A percentile compares a stretch with the other conserved stretches of the same genome.
Conservation (phyloP, 1,140 invertebrate genomes). For the Cydia fagiglandana region DNA sequence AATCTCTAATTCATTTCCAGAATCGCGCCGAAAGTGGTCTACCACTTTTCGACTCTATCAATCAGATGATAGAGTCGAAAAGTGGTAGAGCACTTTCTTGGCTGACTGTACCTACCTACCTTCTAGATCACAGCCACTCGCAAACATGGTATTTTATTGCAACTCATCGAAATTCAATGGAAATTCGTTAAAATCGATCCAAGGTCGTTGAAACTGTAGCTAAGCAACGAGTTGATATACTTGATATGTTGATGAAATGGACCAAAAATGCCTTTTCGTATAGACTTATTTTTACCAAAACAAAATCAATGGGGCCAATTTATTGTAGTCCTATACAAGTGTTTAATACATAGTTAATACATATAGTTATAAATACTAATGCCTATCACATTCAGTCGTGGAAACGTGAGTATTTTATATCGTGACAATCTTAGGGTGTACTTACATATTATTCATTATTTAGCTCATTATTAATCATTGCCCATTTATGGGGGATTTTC, state of each 20-base stretch:
- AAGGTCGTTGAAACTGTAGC: slow-evolving; percentile 42
- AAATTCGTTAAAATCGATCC: slow-evolving; percentile 30
- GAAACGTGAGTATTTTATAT: slow-evolving; percentile 64
- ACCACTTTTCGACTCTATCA: no score
- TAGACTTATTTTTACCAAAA: slow-evolving; percentile 67
- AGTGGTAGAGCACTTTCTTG: no score
- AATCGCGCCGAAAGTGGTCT: no score
- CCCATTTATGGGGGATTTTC: no score
- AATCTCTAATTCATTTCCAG: no score
- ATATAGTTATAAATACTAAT: slow-evolving; percentile 56
- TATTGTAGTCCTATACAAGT: slow-evolving; percentile 39
- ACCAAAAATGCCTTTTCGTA: slow-evolving; percentile 69
- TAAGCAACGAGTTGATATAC: slow-evolving; percentile 54
- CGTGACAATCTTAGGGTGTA: slow-evolving; percentile 1
- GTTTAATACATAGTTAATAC: slow-evolving; percentile 47
- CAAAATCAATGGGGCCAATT: slow-evolving; percentile 61
- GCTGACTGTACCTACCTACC: no score
- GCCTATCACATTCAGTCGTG: slow-evolving; percentile 72
- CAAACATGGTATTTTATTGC: slow-evolving; percentile 27
- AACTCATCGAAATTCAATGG: slow-evolving; percentile 31
- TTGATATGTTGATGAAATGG: slow-evolving; percentile 54
- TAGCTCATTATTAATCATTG: no score
- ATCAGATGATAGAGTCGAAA: no score
- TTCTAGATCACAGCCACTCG: slow-evolving; percentile 8
- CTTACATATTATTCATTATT: no score